A percentile compares a stretch with the other conserved stretches of the same genome.
These are phyloP conservation scores for Watsonalla cultraria DNA, from an alignment of 2,888 invertebrate species.

Conservation along the genomic window DNA sequence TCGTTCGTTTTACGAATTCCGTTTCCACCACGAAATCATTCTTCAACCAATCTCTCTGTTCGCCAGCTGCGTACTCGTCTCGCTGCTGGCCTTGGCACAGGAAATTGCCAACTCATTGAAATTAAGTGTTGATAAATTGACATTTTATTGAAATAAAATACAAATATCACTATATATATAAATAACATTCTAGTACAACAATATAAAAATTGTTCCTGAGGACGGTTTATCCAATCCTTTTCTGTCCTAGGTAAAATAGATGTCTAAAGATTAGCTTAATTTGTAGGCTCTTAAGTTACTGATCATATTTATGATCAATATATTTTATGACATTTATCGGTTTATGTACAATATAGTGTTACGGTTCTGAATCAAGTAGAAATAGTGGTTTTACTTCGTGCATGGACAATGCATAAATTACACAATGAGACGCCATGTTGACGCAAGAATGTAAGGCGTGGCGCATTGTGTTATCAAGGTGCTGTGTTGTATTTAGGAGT, in stretches of 20 bases:
- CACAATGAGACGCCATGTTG: slow-evolving; percentile 64
- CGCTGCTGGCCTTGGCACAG: slow-evolving; percentile 35
- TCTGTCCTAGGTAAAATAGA: too few relatives aligned
- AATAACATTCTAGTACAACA: neutral
- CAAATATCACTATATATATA: neutral
- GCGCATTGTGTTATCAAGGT: slow-evolving; percentile 40
- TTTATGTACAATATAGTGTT: neutral
- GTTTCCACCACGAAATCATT: slow-evolving; percentile 16
- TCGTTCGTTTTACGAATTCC: slow-evolving; percentile 3
- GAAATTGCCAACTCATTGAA: slow-evolving; percentile 35
- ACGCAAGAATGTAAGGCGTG: slow-evolving; percentile 53
- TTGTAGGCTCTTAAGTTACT: too few relatives aligned
- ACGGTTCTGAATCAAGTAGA: slow-evolving; percentile 19
- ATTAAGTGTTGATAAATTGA: slow-evolving; percentile 6
- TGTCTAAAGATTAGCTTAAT: too few relatives aligned
- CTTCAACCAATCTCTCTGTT: slow-evolving; percentile 35
- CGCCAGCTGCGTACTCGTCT: slow-evolving; percentile 30
- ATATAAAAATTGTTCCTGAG: too few relatives aligned
- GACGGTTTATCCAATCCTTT: too few relatives aligned
- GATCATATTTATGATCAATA: neutral
- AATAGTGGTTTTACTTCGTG: slow-evolving; percentile 35
- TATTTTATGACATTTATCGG: slow-evolving; percentile 2
- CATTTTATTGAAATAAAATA: slow-evolving; percentile 6
- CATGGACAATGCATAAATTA: slow-evolving; percentile 18
- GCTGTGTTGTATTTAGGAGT: slow-evolving; percentile 41